phyloP scores from a whole-genome alignment of 2,888 invertebrate species.

The Argyresthia albistria region DNA sequence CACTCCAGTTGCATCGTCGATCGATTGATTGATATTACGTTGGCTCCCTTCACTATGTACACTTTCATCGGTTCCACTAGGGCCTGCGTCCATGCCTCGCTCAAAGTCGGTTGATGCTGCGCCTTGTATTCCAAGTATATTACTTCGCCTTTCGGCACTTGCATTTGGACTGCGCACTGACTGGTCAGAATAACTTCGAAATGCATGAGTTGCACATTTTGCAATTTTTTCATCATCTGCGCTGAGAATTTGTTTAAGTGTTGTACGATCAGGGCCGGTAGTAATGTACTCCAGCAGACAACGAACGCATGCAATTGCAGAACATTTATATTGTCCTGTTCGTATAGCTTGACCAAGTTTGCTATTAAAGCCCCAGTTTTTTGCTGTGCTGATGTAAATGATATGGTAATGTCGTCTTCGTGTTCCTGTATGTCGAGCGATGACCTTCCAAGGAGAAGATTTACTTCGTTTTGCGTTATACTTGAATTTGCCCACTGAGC shows the following conservation, averaged over 20 bases:
- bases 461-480: too few species aligned
- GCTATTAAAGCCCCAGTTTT: too few species aligned
- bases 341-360: too few species aligned
- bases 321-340: too few species aligned
- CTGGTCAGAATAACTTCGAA: neutral
- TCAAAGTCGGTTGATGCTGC: neutral
- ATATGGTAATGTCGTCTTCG: constrained; percentile 3
- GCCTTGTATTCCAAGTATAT: neutral
- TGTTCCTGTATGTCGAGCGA: too few species aligned
- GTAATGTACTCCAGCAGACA: constrained; percentile 13
- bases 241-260: constrained; percentile 10
- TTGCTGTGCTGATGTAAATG: constrained; percentile 11
- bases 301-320: constrained; percentile 9
- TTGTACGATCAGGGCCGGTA: constrained; percentile 9
- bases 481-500: too few species aligned
- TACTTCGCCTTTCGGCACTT: constrained; percentile 1
- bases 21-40: neutral
- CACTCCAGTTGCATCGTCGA: too few species aligned
- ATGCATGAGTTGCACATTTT: constrained; percentile 5
- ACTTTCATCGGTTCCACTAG: constrained; percentile 1
- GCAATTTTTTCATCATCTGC: too few species aligned
- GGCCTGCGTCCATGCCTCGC: neutral
- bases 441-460: too few species aligned
- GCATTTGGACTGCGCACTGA: neutral
- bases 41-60: neutral